Conservation (phyloP, 2,888 invertebrate species). For the Eustalomyia histrio region DNA sequence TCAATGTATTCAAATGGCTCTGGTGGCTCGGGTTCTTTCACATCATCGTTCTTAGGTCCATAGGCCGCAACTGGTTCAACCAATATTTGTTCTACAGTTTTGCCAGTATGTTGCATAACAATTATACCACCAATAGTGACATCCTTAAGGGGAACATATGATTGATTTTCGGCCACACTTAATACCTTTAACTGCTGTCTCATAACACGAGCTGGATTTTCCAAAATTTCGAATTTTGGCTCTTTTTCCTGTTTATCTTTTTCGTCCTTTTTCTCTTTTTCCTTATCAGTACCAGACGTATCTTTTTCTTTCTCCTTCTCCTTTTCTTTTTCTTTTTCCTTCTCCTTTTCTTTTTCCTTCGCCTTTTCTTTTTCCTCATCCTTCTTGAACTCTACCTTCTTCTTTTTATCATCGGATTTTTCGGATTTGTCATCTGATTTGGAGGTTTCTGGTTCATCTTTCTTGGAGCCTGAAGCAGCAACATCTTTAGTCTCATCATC, state of each 20-base stretch:
- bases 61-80: slow-evolving; percentile 96
- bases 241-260: slow-evolving; percentile 90
- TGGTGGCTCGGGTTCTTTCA: slow-evolving; percentile 97
- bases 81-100: slow-evolving; percentile 88
- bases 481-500: slow-evolving; percentile 84
- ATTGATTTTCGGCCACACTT: slow-evolving; percentile 88
- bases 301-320: slow-evolving; percentile 70
- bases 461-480: slow-evolving; percentile 80
- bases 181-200: slow-evolving; percentile 92
- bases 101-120: slow-evolving; percentile 92
- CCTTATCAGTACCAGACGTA: slow-evolving; percentile 72
- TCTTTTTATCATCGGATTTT: slow-evolving; percentile 70
- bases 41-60: slow-evolving; percentile 94
- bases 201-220: slow-evolving; percentile 96
- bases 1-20: slow-evolving; percentile 98
- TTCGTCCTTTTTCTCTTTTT: slow-evolving; percentile 79
- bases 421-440: slow-evolving; percentile 77
- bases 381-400: slow-evolving; percentile 68
- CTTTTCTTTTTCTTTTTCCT: slow-evolving; percentile 66
- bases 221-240: slow-evolving; percentile 92
- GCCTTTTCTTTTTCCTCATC: slow-evolving; percentile 78
- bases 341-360: slow-evolving; percentile 69
- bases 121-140: slow-evolving; percentile 97
- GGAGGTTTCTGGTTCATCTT: slow-evolving; percentile 76
- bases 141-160: slow-evolving; percentile 93